Evolutionary conservation across 35 echinoderm and acorn worm species (phyloP).

Genomic region (Hemicentrotus pulcherrimus): DNA sequence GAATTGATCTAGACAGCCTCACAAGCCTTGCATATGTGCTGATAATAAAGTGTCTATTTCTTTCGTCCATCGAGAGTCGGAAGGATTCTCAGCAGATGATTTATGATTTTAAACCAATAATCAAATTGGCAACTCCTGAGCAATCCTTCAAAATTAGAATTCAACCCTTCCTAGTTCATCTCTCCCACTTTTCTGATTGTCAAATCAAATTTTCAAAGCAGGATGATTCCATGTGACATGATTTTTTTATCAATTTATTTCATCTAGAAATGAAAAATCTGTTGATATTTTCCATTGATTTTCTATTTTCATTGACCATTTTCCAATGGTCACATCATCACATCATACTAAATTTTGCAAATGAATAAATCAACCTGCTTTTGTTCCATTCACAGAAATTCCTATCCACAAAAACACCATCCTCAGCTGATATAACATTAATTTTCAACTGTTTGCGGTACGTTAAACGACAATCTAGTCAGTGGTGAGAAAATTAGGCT

Average conservation of each 20-base stretch:
- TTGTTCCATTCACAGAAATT: no score
- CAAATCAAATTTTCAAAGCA: background rate
- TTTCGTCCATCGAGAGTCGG: no score
- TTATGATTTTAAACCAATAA: background rate
- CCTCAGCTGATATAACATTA: no score
- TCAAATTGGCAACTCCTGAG: background rate
- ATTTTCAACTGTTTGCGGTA: no score
- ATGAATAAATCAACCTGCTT: no score
- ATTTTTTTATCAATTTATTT: no score
- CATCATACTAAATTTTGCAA: no score
- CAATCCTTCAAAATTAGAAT: background rate
- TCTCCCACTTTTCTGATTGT: background rate
- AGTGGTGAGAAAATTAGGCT: background rate
- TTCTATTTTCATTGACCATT: no score
- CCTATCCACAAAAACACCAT: no score
- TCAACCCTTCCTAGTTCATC: background rate
- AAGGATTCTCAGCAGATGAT: background rate
- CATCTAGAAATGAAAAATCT: no score
- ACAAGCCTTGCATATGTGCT: background rate
- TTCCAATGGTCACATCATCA: no score
- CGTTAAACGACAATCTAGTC: background rate
- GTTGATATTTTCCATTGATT: no score
- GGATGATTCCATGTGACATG: background rate
- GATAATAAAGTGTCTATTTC: background rate
- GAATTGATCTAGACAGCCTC: background rate